Evolutionary conservation across 2,888 invertebrate genomes (phyloP).

Genomic region (Cheilosia impressa): DNA sequence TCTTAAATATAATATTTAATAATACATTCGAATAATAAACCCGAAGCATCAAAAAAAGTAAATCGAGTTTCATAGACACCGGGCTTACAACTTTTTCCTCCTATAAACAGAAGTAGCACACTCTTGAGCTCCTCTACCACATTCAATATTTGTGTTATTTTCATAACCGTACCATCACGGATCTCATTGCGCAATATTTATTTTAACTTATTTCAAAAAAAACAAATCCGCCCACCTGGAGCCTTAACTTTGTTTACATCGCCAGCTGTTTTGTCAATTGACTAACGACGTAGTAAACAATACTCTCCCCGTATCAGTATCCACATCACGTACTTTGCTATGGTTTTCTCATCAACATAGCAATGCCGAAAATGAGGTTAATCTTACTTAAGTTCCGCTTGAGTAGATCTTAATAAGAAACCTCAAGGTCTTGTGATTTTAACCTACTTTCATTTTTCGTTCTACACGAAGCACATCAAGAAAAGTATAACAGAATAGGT

Average conservation of each 20-base stretch:
- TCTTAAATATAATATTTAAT: too few relatives aligned
- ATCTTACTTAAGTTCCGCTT: constrained; percentile 61
- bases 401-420: constrained; percentile 65
- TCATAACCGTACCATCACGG: too few relatives aligned
- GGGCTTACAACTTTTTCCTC: not conserved
- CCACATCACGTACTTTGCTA: constrained; percentile 40
- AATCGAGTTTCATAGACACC: not conserved
- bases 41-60: not conserved
- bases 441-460: constrained; percentile 70
- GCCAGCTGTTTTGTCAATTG: constrained; percentile 53
- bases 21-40: not conserved
- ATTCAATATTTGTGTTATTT: too few relatives aligned
- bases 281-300: constrained; percentile 53
- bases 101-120: too few relatives aligned
- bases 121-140: too few relatives aligned
- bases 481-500: not conserved
- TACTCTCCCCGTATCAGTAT: constrained; percentile 10
- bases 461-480: constrained; percentile 46
- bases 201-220: not conserved
- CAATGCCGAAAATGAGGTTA: constrained; percentile 65
- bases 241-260: constrained; percentile 59
- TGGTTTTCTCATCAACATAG: constrained; percentile 20
- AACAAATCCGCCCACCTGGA: constrained; percentile 43
- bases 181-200: not conserved
- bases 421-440: constrained; percentile 74